Evolutionary conservation across 2,113 vertebrate species (phyloP), one percentile per base, ranked within the genome.

Genomic region (Fregetta grallaria): DNA sequence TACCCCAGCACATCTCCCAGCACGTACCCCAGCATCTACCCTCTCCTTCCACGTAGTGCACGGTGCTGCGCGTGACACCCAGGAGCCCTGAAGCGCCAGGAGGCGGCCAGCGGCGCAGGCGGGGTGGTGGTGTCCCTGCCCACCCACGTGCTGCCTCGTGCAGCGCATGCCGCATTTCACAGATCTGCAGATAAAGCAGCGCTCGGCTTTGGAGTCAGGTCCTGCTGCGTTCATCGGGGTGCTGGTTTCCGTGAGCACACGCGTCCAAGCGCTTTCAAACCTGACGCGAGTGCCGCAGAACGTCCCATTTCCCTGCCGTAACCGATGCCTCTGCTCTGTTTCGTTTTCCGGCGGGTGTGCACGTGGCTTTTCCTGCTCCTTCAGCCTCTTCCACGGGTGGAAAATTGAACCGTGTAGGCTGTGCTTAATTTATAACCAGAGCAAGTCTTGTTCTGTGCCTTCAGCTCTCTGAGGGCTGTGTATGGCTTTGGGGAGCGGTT

Each of bases 221-320:
- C 88, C 49, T 25, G 65, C 52, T 3, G n/a, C 4, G 4, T 17
- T 29, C 13, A 0, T 3, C 2, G 15, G 10, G 50, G 34, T 9
- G n/a, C 44, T 29, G n/a, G 11, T 36, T 65, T 44, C 40, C 2
- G 0, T 2, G 9, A 71, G 55, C 10, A 0, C 67, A 10, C 27
- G n/a, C 0, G 3, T 26, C 68, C 58, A 10, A 8, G 44, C 2
- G 5, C 49, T 47, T 34, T 36, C 53, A 23, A 3, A 40, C 23
- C 27, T 38, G 29, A 7, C 27, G 1, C 5, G 3, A 36, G 58
- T 40, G 55, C 34, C 1, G 3, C 42, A 11, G 44, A 26, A 6
- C 1, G 0, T 27, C 61, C 72, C 3, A 0, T 65, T 80, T 52
- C 34, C 52, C 26, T 1, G 6, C 40, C 2, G 0, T 47, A 8